Base-by-base conservation (phyloP, 2,888 invertebrate genomes). In the Gasteruption jaculator region DNA sequence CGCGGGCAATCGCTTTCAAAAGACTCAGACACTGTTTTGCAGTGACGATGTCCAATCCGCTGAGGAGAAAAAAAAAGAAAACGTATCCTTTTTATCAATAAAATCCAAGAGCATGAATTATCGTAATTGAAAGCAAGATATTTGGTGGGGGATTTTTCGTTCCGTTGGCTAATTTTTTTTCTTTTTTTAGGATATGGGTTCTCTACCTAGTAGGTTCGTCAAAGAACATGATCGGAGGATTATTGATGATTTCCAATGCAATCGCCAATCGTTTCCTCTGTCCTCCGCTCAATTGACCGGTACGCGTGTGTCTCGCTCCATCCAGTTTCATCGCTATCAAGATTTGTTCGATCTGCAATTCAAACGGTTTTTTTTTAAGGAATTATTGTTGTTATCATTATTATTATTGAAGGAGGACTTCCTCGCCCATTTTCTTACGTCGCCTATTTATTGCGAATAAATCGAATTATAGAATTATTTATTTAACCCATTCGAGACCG, bases 181-280 rank as follows among this genome's bases (percentile, higher is more conserved):
- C n/a, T n/a, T n/a, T n/a, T n/a, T n/a, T n/a, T n/a, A n/a, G 10
- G 10, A 22, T 31, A 22, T 22, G 29, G 11, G 10, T 21, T 34
- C 15, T 20, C 42, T 75, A 91, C 91, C 89, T 91, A 21, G 92
- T 94, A 16, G 94, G 94, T 73, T 95, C 94, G 68, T 95, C 94
- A 52, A 95, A 81, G 68, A 94, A 91, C 82, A 94, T 85, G 34
- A 94, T 81, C 1, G 91, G 86, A 2, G 94, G 94, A 71, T 95
- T 91, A 68, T 85, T 90, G 52, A 94, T 82, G 56, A 95, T 76
- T 74, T 95, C 94, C 49, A 92, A 74, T 6, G 92, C 93, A 50
- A 94, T 90, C 1, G 92, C 85, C 35, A 95, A 77, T 57, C 94
- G 78, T 69, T 94, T 95, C 59, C 82, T 82, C 73, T 95, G 90